A percentile compares a stretch with the other conserved stretches of the same genome.
Evolutionary conservation across 2,797 vertebrate species (phyloP).

Genomic region (Scolopax bukidnonensis): DNA sequence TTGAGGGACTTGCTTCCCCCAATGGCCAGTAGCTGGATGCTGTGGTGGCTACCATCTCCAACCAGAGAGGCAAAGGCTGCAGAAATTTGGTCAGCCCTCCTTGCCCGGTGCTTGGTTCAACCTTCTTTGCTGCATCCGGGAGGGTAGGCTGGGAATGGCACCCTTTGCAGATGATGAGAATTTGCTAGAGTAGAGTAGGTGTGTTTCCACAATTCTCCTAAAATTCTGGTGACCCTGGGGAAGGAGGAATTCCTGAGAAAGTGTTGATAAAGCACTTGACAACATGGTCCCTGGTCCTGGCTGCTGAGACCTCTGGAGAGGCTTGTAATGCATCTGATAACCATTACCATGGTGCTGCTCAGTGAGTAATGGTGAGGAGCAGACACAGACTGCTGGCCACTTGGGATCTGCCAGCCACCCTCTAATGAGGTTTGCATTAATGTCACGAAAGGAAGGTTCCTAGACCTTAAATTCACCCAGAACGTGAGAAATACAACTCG

Average conservation of each 20-base stretch:
- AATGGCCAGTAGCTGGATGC: neutral
- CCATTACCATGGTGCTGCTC: neutral
- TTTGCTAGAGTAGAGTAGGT: neutral
- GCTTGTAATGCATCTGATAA: neutral
- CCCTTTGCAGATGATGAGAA: neutral
- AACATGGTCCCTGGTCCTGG: neutral
- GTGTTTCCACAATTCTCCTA: neutral
- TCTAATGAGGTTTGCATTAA: neutral
- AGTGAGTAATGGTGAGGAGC: neutral
- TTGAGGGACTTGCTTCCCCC: neutral
- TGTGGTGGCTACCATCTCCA: fast-evolving
- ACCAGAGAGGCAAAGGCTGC: neutral
- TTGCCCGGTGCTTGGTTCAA: fast-evolving
- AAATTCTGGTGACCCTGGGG: neutral
- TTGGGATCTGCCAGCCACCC: neutral
- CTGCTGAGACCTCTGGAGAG: neutral
- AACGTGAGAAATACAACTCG: neutral
- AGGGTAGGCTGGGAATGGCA: neutral
- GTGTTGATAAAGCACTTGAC: neutral
- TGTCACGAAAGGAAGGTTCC: neutral
- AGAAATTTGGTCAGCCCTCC: neutral
- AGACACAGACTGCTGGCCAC: neutral
- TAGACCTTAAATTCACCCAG: neutral
- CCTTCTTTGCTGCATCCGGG: fast-evolving
- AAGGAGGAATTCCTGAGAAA: fast-evolving